These are phyloP conservation scores for Oryzias curvinotus DNA, from an alignment of 2,113 vertebrate species.

Conservation along the genomic window DNA sequence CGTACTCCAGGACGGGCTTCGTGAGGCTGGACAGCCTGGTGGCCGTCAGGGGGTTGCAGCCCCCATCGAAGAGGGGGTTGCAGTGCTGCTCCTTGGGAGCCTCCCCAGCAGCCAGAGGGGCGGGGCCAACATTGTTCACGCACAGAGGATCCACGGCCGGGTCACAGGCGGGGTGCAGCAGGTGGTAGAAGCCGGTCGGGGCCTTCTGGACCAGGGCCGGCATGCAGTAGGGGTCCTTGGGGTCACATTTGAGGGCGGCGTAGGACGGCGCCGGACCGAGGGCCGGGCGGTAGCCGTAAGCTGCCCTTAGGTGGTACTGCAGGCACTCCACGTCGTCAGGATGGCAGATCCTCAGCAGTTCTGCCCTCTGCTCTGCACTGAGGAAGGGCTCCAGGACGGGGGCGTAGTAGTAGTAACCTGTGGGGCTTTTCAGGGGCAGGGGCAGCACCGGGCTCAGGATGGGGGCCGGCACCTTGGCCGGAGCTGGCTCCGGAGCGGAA, in stretches of 20 bases:
- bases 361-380: slow-evolving; percentile 61
- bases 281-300: slow-evolving; percentile 75
- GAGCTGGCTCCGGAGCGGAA: slow-evolving; percentile 32
- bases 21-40: slow-evolving; percentile 67
- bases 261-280: slow-evolving; percentile 67
- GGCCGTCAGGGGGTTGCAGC: slow-evolving; percentile 77
- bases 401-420: slow-evolving; percentile 69
- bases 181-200: slow-evolving; percentile 69
- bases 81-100: slow-evolving; percentile 67
- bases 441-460: slow-evolving; percentile 65
- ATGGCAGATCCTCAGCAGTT: slow-evolving; percentile 79
- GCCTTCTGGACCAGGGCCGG: slow-evolving; percentile 64
- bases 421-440: slow-evolving; percentile 52
- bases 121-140: slow-evolving; percentile 32
- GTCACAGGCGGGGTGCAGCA: slow-evolving; percentile 70
- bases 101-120: slow-evolving; percentile 41
- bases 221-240: slow-evolving; percentile 76
- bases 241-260: slow-evolving; percentile 73
- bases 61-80: slow-evolving; percentile 77
- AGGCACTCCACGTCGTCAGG: slow-evolving; percentile 77
- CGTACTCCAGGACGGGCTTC: slow-evolving; percentile 70
- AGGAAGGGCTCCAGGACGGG: slow-evolving; percentile 75
- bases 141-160: slow-evolving; percentile 75
- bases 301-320: slow-evolving; percentile 79
- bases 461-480: slow-evolving; percentile 59